Evolutionary conservation across 2,797 vertebrate genomes (phyloP).

Genomic region (Micromesistius poutassou): DNA sequence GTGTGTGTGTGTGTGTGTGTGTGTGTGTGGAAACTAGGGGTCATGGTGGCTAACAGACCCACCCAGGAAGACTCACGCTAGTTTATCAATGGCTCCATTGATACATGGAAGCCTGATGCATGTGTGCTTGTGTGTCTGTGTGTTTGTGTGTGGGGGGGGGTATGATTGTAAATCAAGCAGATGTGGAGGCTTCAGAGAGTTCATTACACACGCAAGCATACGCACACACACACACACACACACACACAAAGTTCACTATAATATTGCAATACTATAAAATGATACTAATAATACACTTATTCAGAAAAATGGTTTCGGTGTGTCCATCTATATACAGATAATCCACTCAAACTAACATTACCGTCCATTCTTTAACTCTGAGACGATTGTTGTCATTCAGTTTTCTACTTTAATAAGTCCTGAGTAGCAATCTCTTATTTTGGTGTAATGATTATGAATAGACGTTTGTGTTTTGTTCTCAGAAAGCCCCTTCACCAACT

Average conservation of each 20-base stretch:
- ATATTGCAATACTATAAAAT: too few relatives aligned
- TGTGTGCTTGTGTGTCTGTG: conserved; percentile 32
- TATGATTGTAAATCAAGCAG: conserved; percentile 45
- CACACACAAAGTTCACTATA: neutral
- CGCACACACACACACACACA: too few relatives aligned
- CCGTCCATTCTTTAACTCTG: too few relatives aligned
- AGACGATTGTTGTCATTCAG: neutral
- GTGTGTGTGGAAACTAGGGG: conserved; percentile 13
- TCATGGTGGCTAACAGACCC: conserved; percentile 42
- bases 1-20: neutral
- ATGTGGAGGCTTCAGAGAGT: conserved; percentile 44
- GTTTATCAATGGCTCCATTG: conserved; percentile 61
- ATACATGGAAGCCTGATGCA: conserved; percentile 49
- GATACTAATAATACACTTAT: too few relatives aligned
- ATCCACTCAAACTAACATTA: too few relatives aligned
- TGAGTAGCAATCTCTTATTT: conserved; percentile 5
- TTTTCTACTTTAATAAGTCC: conserved; percentile 5
- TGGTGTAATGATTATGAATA: neutral
- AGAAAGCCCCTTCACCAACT: too few relatives aligned
- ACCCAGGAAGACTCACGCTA: conserved; percentile 49
- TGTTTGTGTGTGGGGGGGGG: conserved; percentile 17
- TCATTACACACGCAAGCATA: conserved; percentile 20
- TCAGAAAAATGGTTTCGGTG: too few relatives aligned
- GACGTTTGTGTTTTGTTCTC: neutral
- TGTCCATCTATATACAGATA: too few relatives aligned